phyloP scores from a whole-genome alignment of 2,113 vertebrate species.

The Copsychus sechellarum region DNA sequence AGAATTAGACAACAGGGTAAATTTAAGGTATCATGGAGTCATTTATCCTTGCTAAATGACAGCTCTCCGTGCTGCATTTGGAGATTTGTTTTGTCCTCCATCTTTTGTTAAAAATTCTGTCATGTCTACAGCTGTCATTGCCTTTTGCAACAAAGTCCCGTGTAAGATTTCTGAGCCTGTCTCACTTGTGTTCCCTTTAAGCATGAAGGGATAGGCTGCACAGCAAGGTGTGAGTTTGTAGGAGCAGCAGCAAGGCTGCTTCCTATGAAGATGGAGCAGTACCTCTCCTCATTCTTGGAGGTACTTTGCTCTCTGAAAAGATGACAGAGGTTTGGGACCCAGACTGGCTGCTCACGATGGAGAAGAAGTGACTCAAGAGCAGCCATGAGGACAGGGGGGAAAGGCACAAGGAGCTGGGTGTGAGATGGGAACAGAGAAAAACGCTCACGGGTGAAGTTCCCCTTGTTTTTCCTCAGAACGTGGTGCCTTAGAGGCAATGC shows the following conservation, averaged over 20 bases:
- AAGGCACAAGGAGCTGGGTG: not conserved
- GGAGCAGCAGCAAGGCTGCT: not conserved
- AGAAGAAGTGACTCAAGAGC: not conserved
- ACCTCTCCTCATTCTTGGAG: not conserved
- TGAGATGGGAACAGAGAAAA: not conserved
- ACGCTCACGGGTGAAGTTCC: not conserved
- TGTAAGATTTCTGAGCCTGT: not conserved
- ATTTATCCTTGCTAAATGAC: slow-evolving; percentile 32
- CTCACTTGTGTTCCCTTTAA: not conserved
- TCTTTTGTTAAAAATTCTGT: not conserved
- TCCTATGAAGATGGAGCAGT: not conserved
- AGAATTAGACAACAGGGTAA: slow-evolving; percentile 62
- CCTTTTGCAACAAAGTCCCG: not conserved
- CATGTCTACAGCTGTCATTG: not conserved
- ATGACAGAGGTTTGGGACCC: not conserved
- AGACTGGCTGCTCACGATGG: not conserved
- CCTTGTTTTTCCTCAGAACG: not conserved
- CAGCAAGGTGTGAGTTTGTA: not conserved
- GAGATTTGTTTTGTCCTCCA: not conserved
- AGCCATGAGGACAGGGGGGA: not conserved
- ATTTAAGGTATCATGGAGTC: slow-evolving; percentile 37
- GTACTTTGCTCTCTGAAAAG: not conserved
- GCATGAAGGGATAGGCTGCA: not conserved
- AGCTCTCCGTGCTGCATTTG: slow-evolving; percentile 10
- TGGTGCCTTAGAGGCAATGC: not conserved